These are phyloP conservation scores for Pelusios castaneus DNA, from an alignment of 2,113 vertebrate species.

Conservation along the genomic window DNA sequence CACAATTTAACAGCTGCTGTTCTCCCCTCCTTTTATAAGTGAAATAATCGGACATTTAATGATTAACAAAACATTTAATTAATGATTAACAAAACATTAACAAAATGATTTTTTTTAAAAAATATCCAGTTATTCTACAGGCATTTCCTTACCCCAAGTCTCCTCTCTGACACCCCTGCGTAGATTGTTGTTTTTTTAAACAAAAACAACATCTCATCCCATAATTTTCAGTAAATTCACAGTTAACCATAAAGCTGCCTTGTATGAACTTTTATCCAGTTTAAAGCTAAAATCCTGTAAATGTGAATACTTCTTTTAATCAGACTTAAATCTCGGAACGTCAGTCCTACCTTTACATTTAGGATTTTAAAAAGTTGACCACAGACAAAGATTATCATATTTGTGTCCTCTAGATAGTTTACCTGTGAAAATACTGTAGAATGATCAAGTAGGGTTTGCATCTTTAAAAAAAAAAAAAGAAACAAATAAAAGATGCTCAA, in stretches of 20 bases:
- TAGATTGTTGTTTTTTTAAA: not conserved
- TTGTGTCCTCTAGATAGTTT: not conserved
- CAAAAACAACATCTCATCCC: not conserved
- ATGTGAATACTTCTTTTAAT: not conserved
- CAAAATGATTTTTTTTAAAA: no score
- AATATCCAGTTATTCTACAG: constrained; percentile 48
- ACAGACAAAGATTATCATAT: not conserved
- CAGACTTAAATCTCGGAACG: not conserved
- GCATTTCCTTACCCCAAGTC: not conserved
- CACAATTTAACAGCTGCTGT: not conserved
- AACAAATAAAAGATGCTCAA: not conserved
- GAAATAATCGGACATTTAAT: constrained; percentile 51
- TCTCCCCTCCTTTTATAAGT: not conserved
- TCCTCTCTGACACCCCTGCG: no score
- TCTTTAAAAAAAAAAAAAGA: not conserved
- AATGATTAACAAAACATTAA: constrained; percentile 20
- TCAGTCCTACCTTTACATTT: constrained; percentile 25
- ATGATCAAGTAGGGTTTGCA: constrained; percentile 13
- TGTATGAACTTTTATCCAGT: not conserved
- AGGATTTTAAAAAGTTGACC: not conserved
- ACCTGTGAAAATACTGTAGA: not conserved
- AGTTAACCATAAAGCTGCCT: not conserved
- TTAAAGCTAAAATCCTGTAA: not conserved
- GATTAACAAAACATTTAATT: constrained; percentile 22
- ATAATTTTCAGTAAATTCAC: not conserved